Evolutionary conservation across 2,113 vertebrate species (phyloP).

Genomic region (Corythornis cristatus): DNA sequence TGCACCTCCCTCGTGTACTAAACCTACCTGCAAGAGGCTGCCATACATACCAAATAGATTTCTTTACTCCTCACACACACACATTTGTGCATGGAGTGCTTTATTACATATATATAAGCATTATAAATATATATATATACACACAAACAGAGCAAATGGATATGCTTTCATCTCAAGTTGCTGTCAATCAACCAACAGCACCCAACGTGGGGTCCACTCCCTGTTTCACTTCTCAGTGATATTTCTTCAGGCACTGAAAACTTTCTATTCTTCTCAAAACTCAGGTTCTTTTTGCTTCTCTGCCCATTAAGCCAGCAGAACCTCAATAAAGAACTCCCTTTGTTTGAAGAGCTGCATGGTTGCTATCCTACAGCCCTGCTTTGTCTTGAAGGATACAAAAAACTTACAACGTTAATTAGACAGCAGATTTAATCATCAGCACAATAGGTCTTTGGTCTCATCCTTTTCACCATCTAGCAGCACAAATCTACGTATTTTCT

Average conservation of each 20-base stretch:
- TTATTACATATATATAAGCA: background rate
- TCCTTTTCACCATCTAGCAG: background rate
- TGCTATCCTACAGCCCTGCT: background rate
- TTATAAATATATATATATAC: background rate
- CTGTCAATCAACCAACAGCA: background rate
- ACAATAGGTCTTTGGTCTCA: background rate
- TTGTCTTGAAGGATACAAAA: background rate
- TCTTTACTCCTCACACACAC: background rate
- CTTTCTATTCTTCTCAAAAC: background rate
- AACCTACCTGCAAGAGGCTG: background rate
- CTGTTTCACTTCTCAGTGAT: background rate
- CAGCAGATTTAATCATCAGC: background rate
- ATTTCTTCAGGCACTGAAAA: background rate
- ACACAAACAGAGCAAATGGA: background rate
- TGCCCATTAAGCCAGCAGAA: background rate
- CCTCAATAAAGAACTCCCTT: background rate
- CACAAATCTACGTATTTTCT: background rate
- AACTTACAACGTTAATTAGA: background rate
- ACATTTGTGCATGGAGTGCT: rapidly evolving
- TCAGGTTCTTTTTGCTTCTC: background rate
- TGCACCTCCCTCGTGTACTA: background rate
- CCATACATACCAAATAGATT: background rate
- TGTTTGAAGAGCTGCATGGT: background rate
- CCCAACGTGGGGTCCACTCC: rapidly evolving
- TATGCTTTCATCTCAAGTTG: background rate